Percentiles rank a stretch among this genome's conserved stretches.
These are phyloP conservation scores for Aphelocoma californica DNA, from an alignment of 2,797 vertebrate genomes.

Conservation along the genomic window DNA sequence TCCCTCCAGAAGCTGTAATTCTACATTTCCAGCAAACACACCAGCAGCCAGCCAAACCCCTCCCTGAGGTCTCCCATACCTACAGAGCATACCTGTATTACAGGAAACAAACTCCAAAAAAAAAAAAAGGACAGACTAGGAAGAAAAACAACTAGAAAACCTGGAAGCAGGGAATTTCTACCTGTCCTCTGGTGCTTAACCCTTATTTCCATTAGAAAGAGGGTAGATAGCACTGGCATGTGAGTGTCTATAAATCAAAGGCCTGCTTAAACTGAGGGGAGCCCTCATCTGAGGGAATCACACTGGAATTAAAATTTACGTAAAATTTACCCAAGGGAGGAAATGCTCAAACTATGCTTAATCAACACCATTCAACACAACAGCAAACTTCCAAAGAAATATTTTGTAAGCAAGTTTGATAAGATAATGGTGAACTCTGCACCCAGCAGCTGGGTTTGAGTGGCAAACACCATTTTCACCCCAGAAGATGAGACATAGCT, in stretches of 20 bases:
- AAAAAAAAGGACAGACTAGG: background rate
- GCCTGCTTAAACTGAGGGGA: background rate
- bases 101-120: background rate
- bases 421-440: background rate
- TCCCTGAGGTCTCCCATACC: background rate
- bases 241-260: background rate
- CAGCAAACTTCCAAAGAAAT: background rate
- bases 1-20: background rate
- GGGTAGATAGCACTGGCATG: background rate
- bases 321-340: background rate
- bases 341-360: background rate
- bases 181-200: background rate
- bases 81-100: background rate
- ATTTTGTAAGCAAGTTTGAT: background rate
- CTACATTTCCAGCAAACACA: background rate
- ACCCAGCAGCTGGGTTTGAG: background rate
- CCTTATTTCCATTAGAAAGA: background rate
- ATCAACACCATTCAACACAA: background rate
- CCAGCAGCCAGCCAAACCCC: background rate
- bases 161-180: background rate
- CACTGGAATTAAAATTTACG: background rate
- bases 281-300: background rate
- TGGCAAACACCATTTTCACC: background rate
- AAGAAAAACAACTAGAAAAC: background rate
- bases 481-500: background rate